A percentile compares a stretch with the other conserved stretches of the same genome.
These are phyloP conservation scores for Myotis findleyi DNA, from an alignment of 2,797 vertebrate species.

Conservation along the genomic window DNA sequence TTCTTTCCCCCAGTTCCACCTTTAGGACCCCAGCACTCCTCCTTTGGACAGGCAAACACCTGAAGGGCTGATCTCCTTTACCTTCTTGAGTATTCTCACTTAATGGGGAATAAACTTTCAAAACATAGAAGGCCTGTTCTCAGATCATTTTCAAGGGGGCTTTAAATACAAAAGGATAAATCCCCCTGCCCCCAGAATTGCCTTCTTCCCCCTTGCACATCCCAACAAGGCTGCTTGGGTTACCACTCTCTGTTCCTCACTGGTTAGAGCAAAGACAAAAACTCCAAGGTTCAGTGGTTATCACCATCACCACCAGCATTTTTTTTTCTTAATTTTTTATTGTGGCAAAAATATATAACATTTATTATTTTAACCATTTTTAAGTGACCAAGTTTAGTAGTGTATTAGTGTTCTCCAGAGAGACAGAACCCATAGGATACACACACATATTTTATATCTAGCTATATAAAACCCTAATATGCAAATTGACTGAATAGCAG, in stretches of 20 bases:
- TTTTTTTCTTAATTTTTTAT: neutral
- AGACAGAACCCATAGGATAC: neutral
- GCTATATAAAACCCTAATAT: too few relatives aligned
- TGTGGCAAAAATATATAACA: neutral
- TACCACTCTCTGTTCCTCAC: neutral
- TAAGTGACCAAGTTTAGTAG: neutral
- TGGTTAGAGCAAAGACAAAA: neutral
- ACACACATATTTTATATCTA: neutral
- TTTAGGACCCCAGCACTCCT: neutral
- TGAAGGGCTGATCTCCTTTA: neutral
- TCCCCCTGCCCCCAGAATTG: neutral
- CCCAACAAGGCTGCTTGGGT: neutral
- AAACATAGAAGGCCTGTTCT: neutral
- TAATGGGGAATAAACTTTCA: neutral
- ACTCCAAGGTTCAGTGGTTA: neutral
- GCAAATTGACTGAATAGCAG: too few relatives aligned
- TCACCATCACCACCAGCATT: neutral
- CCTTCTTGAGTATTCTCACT: neutral
- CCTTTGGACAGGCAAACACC: neutral
- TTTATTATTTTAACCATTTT: neutral
- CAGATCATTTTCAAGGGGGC: neutral
- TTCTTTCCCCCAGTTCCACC: neutral
- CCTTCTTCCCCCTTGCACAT: neutral
- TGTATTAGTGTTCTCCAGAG: neutral
- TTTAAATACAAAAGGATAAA: neutral